Evolutionary conservation across 2,113 vertebrate species (phyloP), one percentile per base, ranked within the genome.

Genomic region (Glaucomys volans): DNA sequence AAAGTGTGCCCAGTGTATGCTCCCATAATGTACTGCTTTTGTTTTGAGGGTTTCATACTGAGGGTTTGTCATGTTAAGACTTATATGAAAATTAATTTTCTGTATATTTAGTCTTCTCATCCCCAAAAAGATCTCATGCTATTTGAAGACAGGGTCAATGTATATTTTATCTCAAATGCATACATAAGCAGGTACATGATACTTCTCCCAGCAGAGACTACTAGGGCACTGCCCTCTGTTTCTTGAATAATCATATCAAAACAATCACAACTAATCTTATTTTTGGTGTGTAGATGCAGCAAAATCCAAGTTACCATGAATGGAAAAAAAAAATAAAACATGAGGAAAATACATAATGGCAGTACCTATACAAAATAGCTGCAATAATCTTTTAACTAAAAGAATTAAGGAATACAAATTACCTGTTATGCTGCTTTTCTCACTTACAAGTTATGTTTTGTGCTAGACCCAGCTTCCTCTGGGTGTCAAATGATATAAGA

Each of bases 201-300:
- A 20, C 14, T 54, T 90, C 88, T 42, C 26, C 5, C 18, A 50
- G 35, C n/a, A 87, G 67, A 66, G 32, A 74, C 28, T 26, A 67
- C 1, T 37, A 81, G 3, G 24, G 1, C 42, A 87, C 64, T 72
- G 2, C 62, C 35, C 47, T 87, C 26, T n/a, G 40, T 59, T 87
- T 87, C 17, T 57, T 85, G 30, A 72, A 87, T 77, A 32, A 91
- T 32, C 22, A 81, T 47, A 82, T 67, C 67, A 64, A 95, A 90
- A 75, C 35, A 17, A 37, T 44, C 26, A 69, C 64, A 92, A 81
- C 22, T 77, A 82, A 37, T 4, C 2, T 90, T 87, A 2, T 80
- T 96, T 92, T 54, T 20, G 26, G 18, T 57, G 79, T 74, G 52
- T 30, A 35, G 42, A 4, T 47, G 1, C 16, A 72, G 5, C 67